phyloP scores from a whole-genome alignment of 1,140 invertebrate species.

The Leptoteleia sp. region DNA sequence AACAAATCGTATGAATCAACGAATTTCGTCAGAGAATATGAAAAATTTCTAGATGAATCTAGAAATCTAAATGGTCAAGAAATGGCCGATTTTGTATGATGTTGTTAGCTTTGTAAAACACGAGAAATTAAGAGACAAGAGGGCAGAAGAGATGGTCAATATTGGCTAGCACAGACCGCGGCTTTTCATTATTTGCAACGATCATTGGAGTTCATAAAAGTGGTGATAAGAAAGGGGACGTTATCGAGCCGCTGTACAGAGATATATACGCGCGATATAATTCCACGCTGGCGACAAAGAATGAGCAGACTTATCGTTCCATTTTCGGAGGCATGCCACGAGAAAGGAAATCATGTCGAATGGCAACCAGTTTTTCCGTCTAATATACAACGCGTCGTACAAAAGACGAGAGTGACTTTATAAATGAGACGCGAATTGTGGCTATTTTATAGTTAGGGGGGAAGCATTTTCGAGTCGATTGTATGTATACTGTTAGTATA shows the following conservation, averaged over 20 bases:
- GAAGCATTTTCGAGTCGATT: too few species aligned
- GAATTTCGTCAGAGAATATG: too few species aligned
- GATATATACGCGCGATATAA: slow-evolving; percentile 36
- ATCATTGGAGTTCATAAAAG: slow-evolving; percentile 61
- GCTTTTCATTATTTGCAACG: slow-evolving; percentile 45
- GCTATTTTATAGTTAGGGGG: too few species aligned
- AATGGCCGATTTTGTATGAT: too few species aligned
- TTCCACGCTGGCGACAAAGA: slow-evolving; percentile 38
- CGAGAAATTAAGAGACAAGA: slow-evolving; percentile 13
- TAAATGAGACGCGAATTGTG: slow-evolving; percentile 22
- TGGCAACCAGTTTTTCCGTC: slow-evolving; percentile 29
- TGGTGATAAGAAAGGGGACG: slow-evolving; percentile 54
- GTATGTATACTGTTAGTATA: too few species aligned
- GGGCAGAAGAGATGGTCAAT: slow-evolving; percentile 29
- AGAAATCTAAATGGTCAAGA: too few species aligned
- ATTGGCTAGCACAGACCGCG: slow-evolving; percentile 19
- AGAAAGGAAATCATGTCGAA: slow-evolving; percentile 40
- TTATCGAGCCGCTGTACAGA: slow-evolving; percentile 43
- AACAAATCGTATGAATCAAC: too few species aligned
- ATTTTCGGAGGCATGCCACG: slow-evolving; percentile 15
- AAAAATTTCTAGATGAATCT: not conserved
- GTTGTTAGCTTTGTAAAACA: slow-evolving; percentile 30
- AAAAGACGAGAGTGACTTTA: slow-evolving; percentile 24
- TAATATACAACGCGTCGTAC: slow-evolving; percentile 17
- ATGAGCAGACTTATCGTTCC: slow-evolving; percentile 50